Evolutionary conservation across 2,888 invertebrate species (phyloP), one percentile per base, ranked within the genome.

Genomic region (Chouioia cunea): DNA sequence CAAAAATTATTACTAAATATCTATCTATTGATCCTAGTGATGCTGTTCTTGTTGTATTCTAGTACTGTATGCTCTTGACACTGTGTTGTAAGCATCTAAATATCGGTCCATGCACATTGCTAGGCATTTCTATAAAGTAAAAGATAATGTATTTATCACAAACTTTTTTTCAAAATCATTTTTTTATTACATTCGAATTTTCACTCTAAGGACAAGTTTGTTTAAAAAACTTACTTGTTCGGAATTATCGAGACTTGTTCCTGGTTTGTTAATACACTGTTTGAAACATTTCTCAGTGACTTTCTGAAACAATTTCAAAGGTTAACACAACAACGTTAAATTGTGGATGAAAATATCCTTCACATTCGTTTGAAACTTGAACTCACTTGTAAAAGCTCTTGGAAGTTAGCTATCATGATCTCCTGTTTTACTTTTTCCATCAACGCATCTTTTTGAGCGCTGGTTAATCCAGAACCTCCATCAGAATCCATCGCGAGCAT

Each of bases 21-120:
- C 16, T 78, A 78, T 81, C 88, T 88, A 89, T 88, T 89, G 14
- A 27, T 27, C 56, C 57, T 57, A 88, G 85, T 88, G 88, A 82
- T 88, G 87, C 77, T 91, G 88, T 87, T 97, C 97, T 77, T 91
- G 89, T 83, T 96, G 94, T 79, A 98, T 89, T 82, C 97, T 90
- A 84, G 89, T 90, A 73, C 93, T 92, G 85, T 97, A 97, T 0
- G 97, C 92, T 86, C 93, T 92, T 14, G 96, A 95, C 14, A 98
- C 96, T 65, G 97, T 87, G 86, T 97, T 96, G 93, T 95, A 97
- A 2, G 97, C 91, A 82, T 99, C 98, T 94, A 97, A 95, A 88
- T 96, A 99, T 81, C 98, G 90, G 86, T 98, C 98, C 97, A 97
- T 97, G 85, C 98, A 98, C 95, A 97, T 97, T 0, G 96, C 95